Evolutionary conservation across 2,113 vertebrate species (phyloP).

Genomic region (Ursus arctos): DNA sequence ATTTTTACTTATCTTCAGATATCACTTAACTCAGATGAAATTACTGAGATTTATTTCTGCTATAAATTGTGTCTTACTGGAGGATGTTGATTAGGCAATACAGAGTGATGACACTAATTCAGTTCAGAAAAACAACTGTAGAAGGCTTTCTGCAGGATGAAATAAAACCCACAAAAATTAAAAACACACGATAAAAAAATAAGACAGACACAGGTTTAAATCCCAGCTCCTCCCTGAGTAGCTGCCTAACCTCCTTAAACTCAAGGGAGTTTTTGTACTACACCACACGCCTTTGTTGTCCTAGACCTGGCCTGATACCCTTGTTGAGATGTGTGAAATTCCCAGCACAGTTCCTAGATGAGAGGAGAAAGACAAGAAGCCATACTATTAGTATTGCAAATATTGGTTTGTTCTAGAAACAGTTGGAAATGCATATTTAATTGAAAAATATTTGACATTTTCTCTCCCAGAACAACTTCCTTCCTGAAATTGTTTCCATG

Average conservation of each 20-base stretch:
- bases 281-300: neutral
- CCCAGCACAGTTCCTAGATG: neutral
- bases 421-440: constrained; percentile 29
- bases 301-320: neutral
- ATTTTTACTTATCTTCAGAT: constrained; percentile 34
- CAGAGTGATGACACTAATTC: neutral
- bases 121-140: neutral
- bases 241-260: neutral
- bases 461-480: constrained; percentile 23
- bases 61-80: neutral
- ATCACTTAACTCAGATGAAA: constrained; percentile 21
- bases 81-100: neutral
- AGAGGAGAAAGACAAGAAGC: neutral
- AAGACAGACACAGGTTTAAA: neutral
- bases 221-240: neutral
- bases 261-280: neutral
- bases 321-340: neutral
- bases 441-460: constrained; percentile 52
- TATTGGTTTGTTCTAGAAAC: constrained; percentile 5
- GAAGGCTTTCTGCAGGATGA: neutral
- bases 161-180: neutral
- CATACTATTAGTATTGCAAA: neutral
- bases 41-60: neutral
- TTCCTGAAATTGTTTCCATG: neutral
- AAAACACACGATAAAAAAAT: neutral